Evolutionary conservation across 2,797 vertebrate genomes (phyloP).

Genomic region (Potorous gilbertii): DNA sequence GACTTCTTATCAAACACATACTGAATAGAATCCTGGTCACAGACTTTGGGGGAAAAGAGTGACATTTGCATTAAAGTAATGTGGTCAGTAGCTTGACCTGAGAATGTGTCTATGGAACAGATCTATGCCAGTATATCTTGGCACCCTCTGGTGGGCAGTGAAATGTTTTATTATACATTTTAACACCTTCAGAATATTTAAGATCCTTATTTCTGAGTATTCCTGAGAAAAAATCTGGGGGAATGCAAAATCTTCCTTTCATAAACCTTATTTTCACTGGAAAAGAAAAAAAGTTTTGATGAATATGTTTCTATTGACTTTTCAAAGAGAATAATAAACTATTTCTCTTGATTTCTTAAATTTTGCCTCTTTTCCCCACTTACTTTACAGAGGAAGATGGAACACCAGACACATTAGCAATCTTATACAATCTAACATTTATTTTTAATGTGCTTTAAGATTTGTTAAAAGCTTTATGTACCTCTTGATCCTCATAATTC

Average conservation of each 20-base stretch:
- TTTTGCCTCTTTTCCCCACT: not conserved
- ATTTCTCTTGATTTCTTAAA: not conserved
- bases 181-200: slow-evolving; percentile 14
- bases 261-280: not conserved
- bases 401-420: not conserved
- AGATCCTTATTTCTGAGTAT: slow-evolving; percentile 22
- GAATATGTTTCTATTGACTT: not conserved
- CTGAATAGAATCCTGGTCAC: not conserved
- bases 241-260: not conserved
- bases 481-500: not conserved
- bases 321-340: not conserved
- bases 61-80: not conserved
- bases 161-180: not conserved
- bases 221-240: slow-evolving; percentile 42
- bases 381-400: not conserved
- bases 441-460: not conserved
- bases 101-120: slow-evolving; percentile 26
- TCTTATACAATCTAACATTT: not conserved
- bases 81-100: not conserved
- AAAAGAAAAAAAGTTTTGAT: not conserved
- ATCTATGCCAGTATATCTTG: slow-evolving; percentile 17
- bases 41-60: not conserved
- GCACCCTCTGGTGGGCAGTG: not conserved
- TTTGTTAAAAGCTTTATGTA: not conserved
- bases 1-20: not conserved